Evolutionary conservation across 2,888 invertebrate genomes (phyloP).

Genomic region (Acrobasis suavella): DNA sequence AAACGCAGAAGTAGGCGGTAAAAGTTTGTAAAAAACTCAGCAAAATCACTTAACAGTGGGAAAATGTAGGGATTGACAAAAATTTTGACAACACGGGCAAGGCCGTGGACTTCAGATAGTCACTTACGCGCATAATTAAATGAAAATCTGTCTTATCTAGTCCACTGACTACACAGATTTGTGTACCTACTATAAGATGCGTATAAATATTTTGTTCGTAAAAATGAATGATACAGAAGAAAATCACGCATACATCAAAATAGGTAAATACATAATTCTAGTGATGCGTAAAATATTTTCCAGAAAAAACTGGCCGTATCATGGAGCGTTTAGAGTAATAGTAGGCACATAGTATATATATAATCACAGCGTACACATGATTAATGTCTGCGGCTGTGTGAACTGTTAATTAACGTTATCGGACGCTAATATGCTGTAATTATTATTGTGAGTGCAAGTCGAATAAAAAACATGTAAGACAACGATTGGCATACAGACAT

Average conservation of each 20-base stretch:
- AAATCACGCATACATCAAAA: neutral
- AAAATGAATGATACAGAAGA: too few species aligned
- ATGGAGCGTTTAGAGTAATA: conserved; percentile 43
- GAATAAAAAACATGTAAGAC: conserved; percentile 34
- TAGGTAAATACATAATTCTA: neutral
- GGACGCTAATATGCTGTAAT: conserved; percentile 58
- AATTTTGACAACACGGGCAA: too few species aligned
- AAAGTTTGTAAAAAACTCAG: too few species aligned
- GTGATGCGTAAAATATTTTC: conserved; percentile 24
- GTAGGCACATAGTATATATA: conserved; percentile 39
- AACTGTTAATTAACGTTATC: conserved; percentile 61
- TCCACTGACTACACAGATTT: too few species aligned
- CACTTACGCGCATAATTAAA: too few species aligned
- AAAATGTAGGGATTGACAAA: too few species aligned
- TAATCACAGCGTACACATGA: conserved; percentile 46
- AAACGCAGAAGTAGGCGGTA: too few species aligned
- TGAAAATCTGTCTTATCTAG: too few species aligned
- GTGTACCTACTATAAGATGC: too few species aligned
- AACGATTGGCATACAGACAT: conserved; percentile 6
- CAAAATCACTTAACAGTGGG: too few species aligned
- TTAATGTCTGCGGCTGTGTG: conserved; percentile 59
- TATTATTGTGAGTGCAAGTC: conserved; percentile 47
- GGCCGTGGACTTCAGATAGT: too few species aligned
- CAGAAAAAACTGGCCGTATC: conserved; percentile 39
- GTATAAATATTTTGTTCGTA: too few species aligned